Evolutionary conservation across 1,140 invertebrate species (phyloP), one percentile per base, ranked within the genome.

Genomic region (Ericerus pela): DNA sequence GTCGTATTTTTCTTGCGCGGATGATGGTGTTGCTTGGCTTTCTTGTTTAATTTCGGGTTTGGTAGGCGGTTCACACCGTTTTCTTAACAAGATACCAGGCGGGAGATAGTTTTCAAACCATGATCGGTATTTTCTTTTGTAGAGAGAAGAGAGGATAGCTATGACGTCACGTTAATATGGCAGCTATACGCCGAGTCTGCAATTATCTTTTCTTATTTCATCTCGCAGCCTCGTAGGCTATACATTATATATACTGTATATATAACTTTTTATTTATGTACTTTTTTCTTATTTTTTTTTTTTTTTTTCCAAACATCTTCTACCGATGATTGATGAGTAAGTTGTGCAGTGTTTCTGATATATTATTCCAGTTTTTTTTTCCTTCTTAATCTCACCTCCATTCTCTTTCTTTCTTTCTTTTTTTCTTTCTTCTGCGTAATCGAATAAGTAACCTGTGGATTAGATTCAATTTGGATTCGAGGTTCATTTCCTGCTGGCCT

Each of bases 11-110:
- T 33, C n/a, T 22, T 24, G 41, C 41, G 22, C n/a, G n/a, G n/a
- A n/a, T n/a, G n/a, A n/a, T n/a, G n/a, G n/a, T n/a, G n/a, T n/a
- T n/a, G n/a, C 20, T 47, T 47, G 41, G 41, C 41, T 47, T 47
- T 47, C 41, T 33, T 10, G 41, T 47, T 47, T 47, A 47, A 47
- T 47, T 47, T 47, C 41, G 41, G 41, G 41, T 47, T 47, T 47
- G 41, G 41, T 47, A 47, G 41, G 41, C 41, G 41, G 16, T 47
- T 47, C 41, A 47, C 41, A 24, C 16, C 20, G 41, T 24, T 47
- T 47, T 47, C 41, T 47, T 47, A 47, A 24, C 41, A 47, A 47
- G 41, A 47, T 47, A 47, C 41, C 41, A 47, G 26, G 20, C 14
- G 16, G 16, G 20, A 47, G 41, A 47, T 47, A 47, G 16, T 47